Conservation (phyloP, 2,888 invertebrate genomes). For the Elysia crispata region DNA sequence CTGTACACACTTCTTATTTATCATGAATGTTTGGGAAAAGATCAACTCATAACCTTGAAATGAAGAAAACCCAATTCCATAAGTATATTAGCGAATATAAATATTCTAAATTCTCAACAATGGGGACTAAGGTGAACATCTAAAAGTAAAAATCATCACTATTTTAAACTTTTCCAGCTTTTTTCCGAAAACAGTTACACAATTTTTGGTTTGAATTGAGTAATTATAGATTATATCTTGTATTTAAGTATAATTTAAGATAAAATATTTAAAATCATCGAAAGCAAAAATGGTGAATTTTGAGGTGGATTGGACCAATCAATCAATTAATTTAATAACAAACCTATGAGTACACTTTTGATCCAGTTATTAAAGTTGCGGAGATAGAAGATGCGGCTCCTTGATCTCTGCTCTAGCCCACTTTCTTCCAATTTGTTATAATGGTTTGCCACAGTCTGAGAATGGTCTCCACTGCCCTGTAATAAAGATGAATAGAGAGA, state of each 20-base stretch:
- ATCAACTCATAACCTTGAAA: too few relatives aligned
- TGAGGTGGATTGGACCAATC: neutral
- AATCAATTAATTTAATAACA: neutral
- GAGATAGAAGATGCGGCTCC: conserved; percentile 94
- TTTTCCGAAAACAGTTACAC: too few relatives aligned
- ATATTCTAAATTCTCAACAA: too few relatives aligned
- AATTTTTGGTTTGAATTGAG: too few relatives aligned
- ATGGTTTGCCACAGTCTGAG: conserved; percentile 88
- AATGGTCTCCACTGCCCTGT: conserved; percentile 53
- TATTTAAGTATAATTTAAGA: neutral
- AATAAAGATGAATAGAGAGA: neutral
- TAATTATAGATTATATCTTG: too few relatives aligned
- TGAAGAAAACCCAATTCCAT: too few relatives aligned
- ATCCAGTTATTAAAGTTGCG: conserved; percentile 99
- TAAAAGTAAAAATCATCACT: too few relatives aligned
- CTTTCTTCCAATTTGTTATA: conserved; percentile 89
- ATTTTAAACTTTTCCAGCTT: too few relatives aligned
- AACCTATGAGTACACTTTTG: conserved; percentile 95
- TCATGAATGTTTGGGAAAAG: too few relatives aligned
- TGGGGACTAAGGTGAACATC: too few relatives aligned
- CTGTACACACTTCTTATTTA: too few relatives aligned
- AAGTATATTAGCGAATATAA: too few relatives aligned
- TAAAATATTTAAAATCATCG: neutral
- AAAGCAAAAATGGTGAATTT: neutral
- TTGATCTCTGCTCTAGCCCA: conserved; percentile 87